Evolutionary conservation across 2,797 vertebrate species (phyloP), one percentile per base, ranked within the genome.

Genomic region (Poecilia velifera): DNA sequence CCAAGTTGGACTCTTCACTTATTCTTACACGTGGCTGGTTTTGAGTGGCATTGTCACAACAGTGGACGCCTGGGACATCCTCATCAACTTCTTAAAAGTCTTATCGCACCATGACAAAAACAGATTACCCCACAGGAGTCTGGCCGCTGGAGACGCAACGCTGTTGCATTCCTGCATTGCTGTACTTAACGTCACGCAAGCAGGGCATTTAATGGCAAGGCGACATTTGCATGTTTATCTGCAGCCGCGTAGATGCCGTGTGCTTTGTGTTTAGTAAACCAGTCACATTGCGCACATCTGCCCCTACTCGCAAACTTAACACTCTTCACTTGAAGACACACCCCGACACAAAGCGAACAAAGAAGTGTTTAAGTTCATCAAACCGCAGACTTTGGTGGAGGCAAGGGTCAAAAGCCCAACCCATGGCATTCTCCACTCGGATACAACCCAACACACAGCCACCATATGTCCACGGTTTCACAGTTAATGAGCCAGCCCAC

Each of bases 331-430:
- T 53, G 13, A 53, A 76, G n/a, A 76, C 84, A 83, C 90, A 83
- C 80, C 86, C 81, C 79, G 59, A 73, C 83, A 86, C 78, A 88
- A 73, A 82, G 77, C 7, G 14, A 82, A 93, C 90, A 93, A 94
- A 94, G 83, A 94, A 92, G 93, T 96, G 95, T 95, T 96, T 96
- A 95, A 96, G 91, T 94, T 94, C 84, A 96, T 95, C 91, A 93
- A 81, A 76, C 89, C 74, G 18, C 86, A 92, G 90, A 93, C 89
- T 84, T 83, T 10, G 75, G 73, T 88, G 83, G 90, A 73, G 45
- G 82, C 77, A 12, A 34, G 88, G 95, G 95, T 96, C 93, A 93
- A 76, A 87, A 87, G 89, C 90, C 93, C 94, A 85, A 80, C 96
- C 95, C 93, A 90, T 47, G 3, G 86, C 90, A 94, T 95, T 95